Evolutionary conservation across 2,113 vertebrate genomes (phyloP).

Genomic region (Gnathochromis pfefferi): DNA sequence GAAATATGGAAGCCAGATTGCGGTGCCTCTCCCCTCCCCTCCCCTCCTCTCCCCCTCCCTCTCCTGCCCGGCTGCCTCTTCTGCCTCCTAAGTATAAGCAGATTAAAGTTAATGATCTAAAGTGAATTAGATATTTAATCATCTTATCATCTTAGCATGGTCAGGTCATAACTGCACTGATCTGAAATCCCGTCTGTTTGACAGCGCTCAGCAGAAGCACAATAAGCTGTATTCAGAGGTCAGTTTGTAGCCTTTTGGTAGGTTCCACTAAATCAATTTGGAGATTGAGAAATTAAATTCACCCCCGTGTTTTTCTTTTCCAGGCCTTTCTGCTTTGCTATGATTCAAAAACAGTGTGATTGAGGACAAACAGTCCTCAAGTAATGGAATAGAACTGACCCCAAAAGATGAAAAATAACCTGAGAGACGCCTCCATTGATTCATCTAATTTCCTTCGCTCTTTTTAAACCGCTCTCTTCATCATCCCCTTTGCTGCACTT

Average conservation of each 20-base stretch:
- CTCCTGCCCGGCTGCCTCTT: neutral
- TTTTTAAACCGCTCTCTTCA: constrained; percentile 9
- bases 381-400: constrained; percentile 28
- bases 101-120: constrained; percentile 72
- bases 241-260: neutral
- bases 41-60: neutral
- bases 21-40: neutral
- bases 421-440: neutral
- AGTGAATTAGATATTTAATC: constrained; percentile 76
- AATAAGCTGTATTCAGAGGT: constrained; percentile 25
- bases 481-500: constrained; percentile 17
- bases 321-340: neutral
- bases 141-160: constrained; percentile 69
- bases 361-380: constrained; percentile 28
- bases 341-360: constrained; percentile 2
- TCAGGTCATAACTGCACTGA: constrained; percentile 55
- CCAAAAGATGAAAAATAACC: constrained; percentile 24
- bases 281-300: constrained; percentile 46
- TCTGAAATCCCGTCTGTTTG: constrained; percentile 62
- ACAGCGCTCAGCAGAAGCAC: constrained; percentile 14
- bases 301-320: neutral
- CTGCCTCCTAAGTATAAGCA: constrained; percentile 60
- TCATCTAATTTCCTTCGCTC: constrained; percentile 25
- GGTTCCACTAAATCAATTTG: constrained; percentile 46
- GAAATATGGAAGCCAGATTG: constrained; percentile 28